Base-by-base conservation (phyloP, 2,797 vertebrate genomes). In the Denticeps clupeoides region DNA sequence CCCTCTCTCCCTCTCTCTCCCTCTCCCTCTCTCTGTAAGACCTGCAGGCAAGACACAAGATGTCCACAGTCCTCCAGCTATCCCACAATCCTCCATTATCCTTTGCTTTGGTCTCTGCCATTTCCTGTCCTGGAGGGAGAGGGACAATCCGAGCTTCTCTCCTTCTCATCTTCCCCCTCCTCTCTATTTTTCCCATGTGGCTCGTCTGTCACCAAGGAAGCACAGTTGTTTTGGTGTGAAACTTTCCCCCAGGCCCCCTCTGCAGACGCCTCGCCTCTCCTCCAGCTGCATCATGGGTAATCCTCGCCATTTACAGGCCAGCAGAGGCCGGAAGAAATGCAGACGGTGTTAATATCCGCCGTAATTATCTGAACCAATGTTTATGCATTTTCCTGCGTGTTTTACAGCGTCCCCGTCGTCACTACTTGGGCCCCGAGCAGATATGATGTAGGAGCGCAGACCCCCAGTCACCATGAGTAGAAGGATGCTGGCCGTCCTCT, bases 51-150 rank as follows among this genome's bases (percentile, higher is more conserved):
- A 54, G 46, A 59, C 47, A 41, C 51, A 54, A 54, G 56, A 45
- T 48, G 47, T 33, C 56, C 53, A 35, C 28, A 24, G 35, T 59
- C 52, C 58, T 55, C 52, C 19, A 60, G 48, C 58, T 50, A 55
- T 55, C 44, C 44, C 48, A 48, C 22, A 23, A 51, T 47, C 38
- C 31, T 55, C 15, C 33, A 13, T 41, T 33, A 29, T 28, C 47
- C 45, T 33, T 44, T 44, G 43, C 48, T 42, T 37, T 37, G 19
- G 47, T 50, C 58, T 60, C 37, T 51, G 35, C 10, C 24, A 55
- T 25, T 55, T 59, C 57, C 51, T 37, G 33, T 37, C 33, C 33
- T 18, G 33, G 16, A 37, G 33, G 33, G 33, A n/a, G n/a, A 19
- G 37, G 33, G 33, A 37, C 33, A 16, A 37, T 9, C 37, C 33